A percentile compares a stretch with the other conserved stretches of the same genome.
phyloP scores from a whole-genome alignment of 1,140 invertebrate genomes.

The Meloidogyne floridensis region DNA sequence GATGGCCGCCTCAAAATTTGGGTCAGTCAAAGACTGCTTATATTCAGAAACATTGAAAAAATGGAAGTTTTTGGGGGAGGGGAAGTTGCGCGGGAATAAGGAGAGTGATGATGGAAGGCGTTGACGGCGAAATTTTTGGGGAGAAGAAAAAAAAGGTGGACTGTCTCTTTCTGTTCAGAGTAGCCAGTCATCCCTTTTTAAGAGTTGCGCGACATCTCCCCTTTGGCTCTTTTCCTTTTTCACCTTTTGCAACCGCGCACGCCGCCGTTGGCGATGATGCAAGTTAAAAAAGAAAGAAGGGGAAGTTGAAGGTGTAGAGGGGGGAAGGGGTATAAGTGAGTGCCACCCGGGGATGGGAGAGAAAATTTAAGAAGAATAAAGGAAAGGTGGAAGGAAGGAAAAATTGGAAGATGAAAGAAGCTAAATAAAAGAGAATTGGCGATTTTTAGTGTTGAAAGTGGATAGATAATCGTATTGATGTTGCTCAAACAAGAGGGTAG shows the following conservation, averaged over 20 bases:
- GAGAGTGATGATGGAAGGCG: neutral
- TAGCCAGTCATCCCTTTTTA: neutral
- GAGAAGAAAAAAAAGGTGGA: neutral
- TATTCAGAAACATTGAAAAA: neutral
- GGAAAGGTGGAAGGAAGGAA: neutral
- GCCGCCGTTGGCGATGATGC: neutral
- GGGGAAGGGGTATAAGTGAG: neutral
- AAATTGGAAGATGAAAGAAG: neutral
- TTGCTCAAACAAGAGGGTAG: neutral
- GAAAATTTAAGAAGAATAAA: neutral
- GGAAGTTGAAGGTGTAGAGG: neutral
- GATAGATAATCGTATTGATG: neutral
- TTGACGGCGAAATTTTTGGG: neutral
- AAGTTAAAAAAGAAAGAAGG: too few species aligned
- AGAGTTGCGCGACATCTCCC: neutral
- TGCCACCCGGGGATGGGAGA: neutral
- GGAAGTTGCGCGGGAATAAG: neutral
- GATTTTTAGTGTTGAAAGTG: neutral
- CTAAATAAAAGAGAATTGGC: neutral
- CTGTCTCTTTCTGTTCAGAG: neutral
- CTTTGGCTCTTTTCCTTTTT: neutral
- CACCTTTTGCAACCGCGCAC: slow-evolving; percentile 3
- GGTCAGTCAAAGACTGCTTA: slow-evolving; percentile 2
- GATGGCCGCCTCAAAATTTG: neutral
- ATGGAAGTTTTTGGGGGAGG: too few species aligned